A percentile compares a stretch with the other conserved stretches of the same genome.
Conservation (phyloP, 2,113 vertebrate genomes). For the Zingel zingel region DNA sequence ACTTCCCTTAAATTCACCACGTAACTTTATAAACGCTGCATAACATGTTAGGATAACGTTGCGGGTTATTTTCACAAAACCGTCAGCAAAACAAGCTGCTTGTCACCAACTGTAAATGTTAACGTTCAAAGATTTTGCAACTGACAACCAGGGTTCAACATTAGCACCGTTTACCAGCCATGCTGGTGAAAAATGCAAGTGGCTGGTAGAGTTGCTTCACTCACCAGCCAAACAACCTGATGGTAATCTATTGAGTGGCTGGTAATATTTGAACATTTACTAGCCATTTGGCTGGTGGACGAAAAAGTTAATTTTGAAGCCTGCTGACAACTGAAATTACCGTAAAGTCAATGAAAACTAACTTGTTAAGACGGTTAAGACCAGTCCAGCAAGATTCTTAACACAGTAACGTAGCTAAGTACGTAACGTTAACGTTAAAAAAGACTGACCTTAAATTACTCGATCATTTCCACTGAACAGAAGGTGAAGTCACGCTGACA, state of each 20-base stretch:
- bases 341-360: neutral
- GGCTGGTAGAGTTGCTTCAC: no score
- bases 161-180: no score
- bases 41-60: neutral
- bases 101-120: neutral
- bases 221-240: no score
- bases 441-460: constrained; percentile 58
- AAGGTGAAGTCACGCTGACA: neutral
- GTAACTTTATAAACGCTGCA: neutral
- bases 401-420: neutral
- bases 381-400: constrained; percentile 11
- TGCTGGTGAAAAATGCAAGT: no score
- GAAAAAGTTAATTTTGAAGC: no score
- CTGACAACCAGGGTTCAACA: no score
- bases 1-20: no score
- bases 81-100: neutral
- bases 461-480: constrained; percentile 36
- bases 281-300: no score
- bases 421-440: constrained; percentile 7
- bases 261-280: no score
- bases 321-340: neutral
- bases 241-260: no score
- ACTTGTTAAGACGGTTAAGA: neutral
- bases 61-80: neutral
- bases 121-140: neutral